These are phyloP conservation scores for Cheilosia urbana DNA, from an alignment of 2,888 invertebrate genomes.

Conservation along the genomic window DNA sequence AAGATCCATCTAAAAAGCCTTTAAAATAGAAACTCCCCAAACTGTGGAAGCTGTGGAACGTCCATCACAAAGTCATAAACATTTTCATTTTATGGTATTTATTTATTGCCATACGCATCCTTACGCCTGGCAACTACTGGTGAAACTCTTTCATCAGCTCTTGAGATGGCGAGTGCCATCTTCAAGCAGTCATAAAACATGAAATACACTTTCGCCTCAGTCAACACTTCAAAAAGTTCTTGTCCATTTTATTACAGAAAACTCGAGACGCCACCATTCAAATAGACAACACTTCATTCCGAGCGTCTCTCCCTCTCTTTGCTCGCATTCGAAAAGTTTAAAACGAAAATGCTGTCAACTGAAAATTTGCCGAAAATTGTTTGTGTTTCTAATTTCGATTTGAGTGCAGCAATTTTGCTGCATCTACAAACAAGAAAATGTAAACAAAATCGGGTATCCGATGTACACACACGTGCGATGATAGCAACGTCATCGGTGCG, in stretches of 20 bases:
- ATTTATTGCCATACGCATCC: conserved; percentile 48
- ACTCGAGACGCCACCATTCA: conserved; percentile 45
- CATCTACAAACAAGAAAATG: conserved; percentile 45
- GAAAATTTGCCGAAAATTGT: conserved; percentile 42
- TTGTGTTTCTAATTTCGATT: conserved; percentile 51
- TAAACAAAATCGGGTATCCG: conserved; percentile 28
- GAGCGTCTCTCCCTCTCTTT: background rate
- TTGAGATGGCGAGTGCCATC: conserved; percentile 28
- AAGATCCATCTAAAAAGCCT: background rate
- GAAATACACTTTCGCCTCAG: conserved; percentile 45
- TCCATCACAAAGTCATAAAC: conserved; percentile 35
- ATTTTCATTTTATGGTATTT: conserved; percentile 47
- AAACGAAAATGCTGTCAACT: conserved; percentile 48
- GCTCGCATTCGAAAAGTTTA: conserved; percentile 8
- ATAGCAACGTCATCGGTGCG: conserved; percentile 1
- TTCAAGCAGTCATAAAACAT: conserved; percentile 58
- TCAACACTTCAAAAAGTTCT: conserved; percentile 48
- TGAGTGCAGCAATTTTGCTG: conserved; percentile 60
- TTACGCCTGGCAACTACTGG: background rate
- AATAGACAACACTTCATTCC: conserved; percentile 32
- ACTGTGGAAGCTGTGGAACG: conserved; percentile 12
- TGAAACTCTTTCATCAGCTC: conserved; percentile 40
- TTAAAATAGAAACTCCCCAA: background rate
- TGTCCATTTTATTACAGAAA: conserved; percentile 61
- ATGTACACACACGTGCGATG: background rate